Percentiles rank a stretch among this genome's conserved stretches.
Conservation (phyloP, 1,140 invertebrate genomes). For the Helicoverpa armigera region DNA sequence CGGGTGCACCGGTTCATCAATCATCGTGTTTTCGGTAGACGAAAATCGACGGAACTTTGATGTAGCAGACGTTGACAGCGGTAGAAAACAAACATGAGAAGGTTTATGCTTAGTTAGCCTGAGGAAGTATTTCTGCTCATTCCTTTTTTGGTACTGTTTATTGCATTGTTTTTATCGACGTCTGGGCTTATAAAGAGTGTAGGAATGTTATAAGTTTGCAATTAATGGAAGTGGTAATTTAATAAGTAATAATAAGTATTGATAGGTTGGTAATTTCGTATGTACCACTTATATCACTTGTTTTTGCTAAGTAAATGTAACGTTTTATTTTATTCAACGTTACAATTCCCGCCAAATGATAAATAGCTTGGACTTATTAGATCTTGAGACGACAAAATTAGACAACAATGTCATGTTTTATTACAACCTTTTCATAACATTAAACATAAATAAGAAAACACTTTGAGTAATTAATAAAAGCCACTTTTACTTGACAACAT, state of each 20-base stretch:
- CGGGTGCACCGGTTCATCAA: conserved; percentile 42
- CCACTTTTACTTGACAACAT: conserved; percentile 5
- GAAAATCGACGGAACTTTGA: conserved; percentile 32
- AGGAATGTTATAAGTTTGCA: too few species aligned
- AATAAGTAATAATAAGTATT: too few species aligned
- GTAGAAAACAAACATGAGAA: conserved; percentile 32
- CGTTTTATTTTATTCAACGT: neutral
- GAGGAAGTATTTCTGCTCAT: neutral
- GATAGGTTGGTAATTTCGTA: too few species aligned
- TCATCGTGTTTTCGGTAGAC: conserved; percentile 44
- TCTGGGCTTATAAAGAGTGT: too few species aligned
- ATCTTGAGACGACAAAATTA: conserved; percentile 15
- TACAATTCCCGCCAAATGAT: neutral
- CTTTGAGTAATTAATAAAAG: conserved; percentile 28
- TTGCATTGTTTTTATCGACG: neutral
- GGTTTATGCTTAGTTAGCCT: conserved; percentile 6
- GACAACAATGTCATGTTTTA: neutral
- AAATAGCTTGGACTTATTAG: neutral
- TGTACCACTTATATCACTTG: too few species aligned
- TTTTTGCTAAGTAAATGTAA: too few species aligned
- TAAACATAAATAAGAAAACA: neutral
- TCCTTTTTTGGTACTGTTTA: neutral
- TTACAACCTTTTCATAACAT: conserved; percentile 9
- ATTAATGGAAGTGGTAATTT: too few species aligned
- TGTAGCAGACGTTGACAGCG: conserved; percentile 41